phyloP scores from a whole-genome alignment of 2,113 vertebrate genomes.

The Bubalus kerabau region DNA sequence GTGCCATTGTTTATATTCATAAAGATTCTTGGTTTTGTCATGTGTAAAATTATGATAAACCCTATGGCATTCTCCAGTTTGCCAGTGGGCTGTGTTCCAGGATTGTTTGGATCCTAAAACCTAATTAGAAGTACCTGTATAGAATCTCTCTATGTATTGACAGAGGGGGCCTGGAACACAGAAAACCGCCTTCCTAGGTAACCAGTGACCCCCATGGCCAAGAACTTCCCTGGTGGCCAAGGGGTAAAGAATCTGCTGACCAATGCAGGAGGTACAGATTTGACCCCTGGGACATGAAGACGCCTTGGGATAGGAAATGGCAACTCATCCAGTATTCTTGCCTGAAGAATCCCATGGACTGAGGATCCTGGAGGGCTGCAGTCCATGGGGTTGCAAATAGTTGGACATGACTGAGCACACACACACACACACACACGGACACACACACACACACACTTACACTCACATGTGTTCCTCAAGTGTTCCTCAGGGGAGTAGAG shows the following conservation, averaged over 20 bases:
- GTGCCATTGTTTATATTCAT: not conserved
- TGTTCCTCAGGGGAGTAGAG: not conserved
- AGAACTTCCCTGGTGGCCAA: not conserved
- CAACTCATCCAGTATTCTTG: not conserved
- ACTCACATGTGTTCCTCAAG: not conserved
- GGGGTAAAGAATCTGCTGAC: not conserved
- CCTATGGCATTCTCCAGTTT: not conserved
- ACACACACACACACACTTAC: not conserved
- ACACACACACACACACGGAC: not conserved
- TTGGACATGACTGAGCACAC: not conserved
- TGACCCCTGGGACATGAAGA: not conserved
- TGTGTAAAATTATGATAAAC: not conserved
- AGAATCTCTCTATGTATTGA: not conserved
- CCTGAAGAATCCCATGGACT: not conserved
- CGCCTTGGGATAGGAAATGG: not conserved
- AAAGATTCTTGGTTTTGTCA: not conserved
- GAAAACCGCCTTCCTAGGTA: not conserved
- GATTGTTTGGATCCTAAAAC: not conserved
- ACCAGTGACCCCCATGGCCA: rapidly evolving
- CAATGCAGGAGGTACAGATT: not conserved
- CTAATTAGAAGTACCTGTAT: not conserved
- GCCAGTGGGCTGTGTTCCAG: not conserved
- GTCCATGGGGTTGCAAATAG: not conserved
- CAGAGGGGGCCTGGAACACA: not conserved
- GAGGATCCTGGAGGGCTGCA: not conserved